Conservation (phyloP, 2,113 vertebrate genomes). For the Sclerurus mexicanus region DNA sequence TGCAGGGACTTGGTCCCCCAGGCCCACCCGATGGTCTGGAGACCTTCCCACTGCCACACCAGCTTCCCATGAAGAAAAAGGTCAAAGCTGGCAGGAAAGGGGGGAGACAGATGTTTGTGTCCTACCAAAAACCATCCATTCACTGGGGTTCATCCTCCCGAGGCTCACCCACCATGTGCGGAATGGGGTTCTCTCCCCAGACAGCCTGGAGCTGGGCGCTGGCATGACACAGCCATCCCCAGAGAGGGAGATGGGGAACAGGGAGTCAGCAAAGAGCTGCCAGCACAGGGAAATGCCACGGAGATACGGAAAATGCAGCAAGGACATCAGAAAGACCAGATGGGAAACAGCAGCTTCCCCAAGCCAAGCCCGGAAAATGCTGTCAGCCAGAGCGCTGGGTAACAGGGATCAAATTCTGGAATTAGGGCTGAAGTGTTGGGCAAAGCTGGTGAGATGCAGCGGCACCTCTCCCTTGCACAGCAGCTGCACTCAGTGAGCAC, state of each 20-base stretch:
- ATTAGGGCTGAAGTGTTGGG: accelerated
- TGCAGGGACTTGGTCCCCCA: neutral
- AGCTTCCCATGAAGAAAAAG: neutral
- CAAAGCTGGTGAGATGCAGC: neutral
- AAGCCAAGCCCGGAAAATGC: neutral
- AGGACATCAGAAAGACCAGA: neutral
- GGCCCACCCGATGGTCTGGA: neutral
- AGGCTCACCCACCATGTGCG: accelerated
- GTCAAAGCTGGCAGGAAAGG: neutral
- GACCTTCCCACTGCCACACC: neutral
- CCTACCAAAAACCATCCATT: accelerated
- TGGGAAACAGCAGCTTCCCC: accelerated
- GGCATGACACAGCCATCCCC: too few relatives aligned
- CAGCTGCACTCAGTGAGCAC: neutral
- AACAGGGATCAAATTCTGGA: neutral
- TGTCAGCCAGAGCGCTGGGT: neutral
- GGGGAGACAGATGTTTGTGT: too few relatives aligned
- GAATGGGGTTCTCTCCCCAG: neutral
- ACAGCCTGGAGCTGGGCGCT: accelerated
- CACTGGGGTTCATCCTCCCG: neutral
- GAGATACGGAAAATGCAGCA: accelerated
- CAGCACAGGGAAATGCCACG: accelerated
- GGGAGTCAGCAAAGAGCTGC: neutral
- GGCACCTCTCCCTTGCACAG: accelerated
- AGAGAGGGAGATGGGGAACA: neutral